Base-by-base conservation (phyloP, 1,140 invertebrate species). In the Sitophilus oryzae region DNA sequence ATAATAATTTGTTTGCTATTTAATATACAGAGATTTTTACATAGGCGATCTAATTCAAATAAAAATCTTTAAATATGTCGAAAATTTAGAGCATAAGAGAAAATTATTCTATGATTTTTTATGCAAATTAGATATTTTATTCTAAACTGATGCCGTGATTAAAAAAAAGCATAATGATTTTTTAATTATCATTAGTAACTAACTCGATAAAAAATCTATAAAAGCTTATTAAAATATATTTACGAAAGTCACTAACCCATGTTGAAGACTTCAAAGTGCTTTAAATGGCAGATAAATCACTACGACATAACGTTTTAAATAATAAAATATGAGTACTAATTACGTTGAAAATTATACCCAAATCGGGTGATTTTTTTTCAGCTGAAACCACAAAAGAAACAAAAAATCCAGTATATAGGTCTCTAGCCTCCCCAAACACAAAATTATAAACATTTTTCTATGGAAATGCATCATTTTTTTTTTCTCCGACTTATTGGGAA, bases 11-110 rank as follows among this genome's bases (percentile, higher is more conserved):
- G 19, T 54, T 48, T 20, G 47, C 43, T 54, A 41, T 51, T 49
- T 52, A 50, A 56, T 56, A 44, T 60, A 60, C 46, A 53, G 48
- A 56, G 40, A 56, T 60, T 55, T 55, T 59, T 59, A 59, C 50
- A 55, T 59, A 59, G 53, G 46, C 46, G 44, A 44, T 54, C 38
- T 52, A 54, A 40, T 35, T 50, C 48, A 45, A 48, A 47, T 41
- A 48, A 42, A 50, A 54, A 43, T 18, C 42, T 22, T 53, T 23
- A 35, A 35, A 18, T 37, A 45, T 42, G 15, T 41, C 15, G 43
- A 40, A 52, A 52, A 52, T 42, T 40, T 43, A 11, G 25, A 30
- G 25, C 25, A 8, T 41, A n/a, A n/a, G n/a, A n/a, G n/a, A n/a
- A n/a, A n/a, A n/a, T n/a, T n/a, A n/a, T n/a, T n/a, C n/a, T n/a